Conservation (phyloP, 1,140 invertebrate species). For the Bathynomus jamesi region DNA sequence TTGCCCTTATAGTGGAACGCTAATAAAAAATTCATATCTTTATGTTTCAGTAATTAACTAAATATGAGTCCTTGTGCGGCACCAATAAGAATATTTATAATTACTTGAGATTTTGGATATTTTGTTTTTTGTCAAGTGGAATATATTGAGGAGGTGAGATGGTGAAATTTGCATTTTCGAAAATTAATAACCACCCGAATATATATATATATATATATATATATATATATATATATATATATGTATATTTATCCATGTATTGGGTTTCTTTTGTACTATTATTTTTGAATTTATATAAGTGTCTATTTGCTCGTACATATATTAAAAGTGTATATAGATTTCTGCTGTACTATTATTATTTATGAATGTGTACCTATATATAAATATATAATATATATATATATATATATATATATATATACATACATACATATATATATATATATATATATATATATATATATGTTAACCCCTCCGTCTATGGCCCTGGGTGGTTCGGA, state of each 20-base stretch:
- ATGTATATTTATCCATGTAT: background rate
- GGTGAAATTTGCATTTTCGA: no score
- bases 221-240: background rate
- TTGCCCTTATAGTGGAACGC: no score
- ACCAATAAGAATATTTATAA: no score
- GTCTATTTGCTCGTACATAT: conserved; percentile 6
- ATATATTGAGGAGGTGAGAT: no score
- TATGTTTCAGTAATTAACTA: no score
- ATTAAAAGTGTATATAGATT: conserved; percentile 8
- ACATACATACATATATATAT: conserved; percentile 2
- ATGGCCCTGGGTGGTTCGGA: no score
- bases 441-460: conserved; percentile 6
- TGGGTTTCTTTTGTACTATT: background rate
- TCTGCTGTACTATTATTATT: background rate
- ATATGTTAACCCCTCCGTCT: no score
- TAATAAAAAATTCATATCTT: no score
- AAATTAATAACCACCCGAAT: no score
- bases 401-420: conserved; percentile 11
- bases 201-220: background rate
- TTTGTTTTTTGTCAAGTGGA: no score
- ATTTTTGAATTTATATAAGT: background rate
- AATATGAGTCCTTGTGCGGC: no score
- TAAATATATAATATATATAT: conserved; percentile 8
- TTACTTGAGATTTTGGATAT: no score
- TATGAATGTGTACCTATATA: background rate